phyloP scores from a whole-genome alignment of 2,113 vertebrate genomes.

The Oryzias celebensis region DNA sequence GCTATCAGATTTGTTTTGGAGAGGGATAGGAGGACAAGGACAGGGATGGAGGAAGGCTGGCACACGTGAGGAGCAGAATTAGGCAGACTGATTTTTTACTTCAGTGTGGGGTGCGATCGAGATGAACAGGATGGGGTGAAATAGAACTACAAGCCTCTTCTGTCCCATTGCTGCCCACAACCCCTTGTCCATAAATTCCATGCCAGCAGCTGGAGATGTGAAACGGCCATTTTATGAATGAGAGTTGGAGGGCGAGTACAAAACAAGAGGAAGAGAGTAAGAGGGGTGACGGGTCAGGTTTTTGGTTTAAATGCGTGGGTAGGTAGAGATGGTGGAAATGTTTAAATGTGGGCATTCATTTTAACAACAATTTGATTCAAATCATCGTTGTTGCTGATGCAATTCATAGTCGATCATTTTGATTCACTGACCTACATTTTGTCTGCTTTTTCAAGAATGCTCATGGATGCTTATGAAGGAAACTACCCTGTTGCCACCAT shows the following conservation, averaged over 20 bases:
- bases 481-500: constrained; percentile 16
- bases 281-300: constrained; percentile 60
- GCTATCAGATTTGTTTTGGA: constrained; percentile 76
- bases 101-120: constrained; percentile 23
- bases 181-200: constrained; percentile 68
- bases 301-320: constrained; percentile 46
- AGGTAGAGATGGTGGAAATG: constrained; percentile 46
- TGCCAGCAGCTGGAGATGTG: constrained; percentile 70
- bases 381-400: too few relatives aligned
- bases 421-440: not conserved
- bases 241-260: constrained; percentile 47
- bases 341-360: too few relatives aligned
- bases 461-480: constrained; percentile 26
- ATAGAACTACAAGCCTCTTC: constrained; percentile 56
- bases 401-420: too few relatives aligned
- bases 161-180: constrained; percentile 58
- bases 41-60: constrained; percentile 42
- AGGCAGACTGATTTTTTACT: constrained; percentile 25
- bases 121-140: not conserved
- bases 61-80: constrained; percentile 37
- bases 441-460: constrained; percentile 8
- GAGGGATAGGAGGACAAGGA: constrained; percentile 19
- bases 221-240: constrained; percentile 77
- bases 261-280: constrained; percentile 35
- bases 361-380: too few relatives aligned